Percentiles rank a stretch among this genome's conserved stretches.
Evolutionary conservation across 2,888 invertebrate genomes (phyloP).

Genomic region (Parochlus steinenii): DNA sequence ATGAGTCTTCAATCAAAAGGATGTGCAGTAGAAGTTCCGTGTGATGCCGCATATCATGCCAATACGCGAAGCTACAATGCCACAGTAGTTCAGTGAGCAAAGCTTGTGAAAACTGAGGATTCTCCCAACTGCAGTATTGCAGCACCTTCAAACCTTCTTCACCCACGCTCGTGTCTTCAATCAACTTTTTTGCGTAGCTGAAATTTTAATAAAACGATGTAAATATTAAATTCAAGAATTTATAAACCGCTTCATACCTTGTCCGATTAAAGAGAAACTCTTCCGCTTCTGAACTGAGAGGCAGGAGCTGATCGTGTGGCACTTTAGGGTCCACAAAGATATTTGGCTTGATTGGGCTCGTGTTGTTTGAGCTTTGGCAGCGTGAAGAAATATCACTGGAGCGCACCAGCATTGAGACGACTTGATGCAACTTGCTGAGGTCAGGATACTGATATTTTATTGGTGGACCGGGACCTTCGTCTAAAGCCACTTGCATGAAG

Average conservation of each 20-base stretch:
- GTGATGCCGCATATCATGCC: slow-evolving; percentile 85
- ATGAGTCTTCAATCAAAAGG: slow-evolving; percentile 82
- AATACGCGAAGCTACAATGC: slow-evolving; percentile 77
- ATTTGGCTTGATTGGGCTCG: slow-evolving; percentile 47
- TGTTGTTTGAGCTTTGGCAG: slow-evolving; percentile 38
- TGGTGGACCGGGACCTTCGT: slow-evolving; percentile 81
- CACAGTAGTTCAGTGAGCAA: slow-evolving; percentile 82
- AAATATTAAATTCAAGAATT: neutral
- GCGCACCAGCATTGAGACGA: slow-evolving; percentile 75
- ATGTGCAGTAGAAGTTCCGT: slow-evolving; percentile 77
- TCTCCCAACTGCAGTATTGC: slow-evolving; percentile 94
- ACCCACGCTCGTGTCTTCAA: slow-evolving; percentile 83
- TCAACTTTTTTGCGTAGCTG: slow-evolving; percentile 84
- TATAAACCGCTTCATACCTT: slow-evolving; percentile 35
- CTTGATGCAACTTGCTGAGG: slow-evolving; percentile 82
- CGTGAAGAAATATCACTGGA: slow-evolving; percentile 75
- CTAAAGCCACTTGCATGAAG: slow-evolving; percentile 80
- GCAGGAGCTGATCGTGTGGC: slow-evolving; percentile 38
- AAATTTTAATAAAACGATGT: slow-evolving; percentile 16
- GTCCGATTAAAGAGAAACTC: slow-evolving; percentile 70
- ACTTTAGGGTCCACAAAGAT: slow-evolving; percentile 53
- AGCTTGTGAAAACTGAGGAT: slow-evolving; percentile 79
- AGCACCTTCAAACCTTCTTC: slow-evolving; percentile 82
- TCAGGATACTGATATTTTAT: slow-evolving; percentile 95
- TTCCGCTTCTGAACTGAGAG: slow-evolving; percentile 54